Evolutionary conservation across 2,113 vertebrate genomes (phyloP), one percentile per base, ranked within the genome.

Genomic region (Serinus canaria): DNA sequence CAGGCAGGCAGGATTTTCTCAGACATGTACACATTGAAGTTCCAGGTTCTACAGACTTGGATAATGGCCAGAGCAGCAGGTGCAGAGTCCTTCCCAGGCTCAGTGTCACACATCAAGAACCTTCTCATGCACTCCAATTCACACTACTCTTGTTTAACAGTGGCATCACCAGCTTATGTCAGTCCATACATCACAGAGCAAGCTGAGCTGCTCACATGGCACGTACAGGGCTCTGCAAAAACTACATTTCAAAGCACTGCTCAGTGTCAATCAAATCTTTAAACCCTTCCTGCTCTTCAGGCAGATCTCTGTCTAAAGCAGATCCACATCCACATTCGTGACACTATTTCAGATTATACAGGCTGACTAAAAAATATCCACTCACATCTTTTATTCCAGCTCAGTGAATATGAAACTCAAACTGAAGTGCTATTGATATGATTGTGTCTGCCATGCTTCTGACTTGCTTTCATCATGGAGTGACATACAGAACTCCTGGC

Each of bases 281-380:
- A 76, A 83, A n/a, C 14, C 14, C 9, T 79, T 91, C 46, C n/a
- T 67, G 52, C 35, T 53, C 53, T 80, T 59, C 49, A 73, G 22
- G 31, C 13, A 77, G 47, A n/a, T 6, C 13, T 84, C 74, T 41
- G 1, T 53, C 31, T 30, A 62, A 82, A 82, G 27, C 21, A 86
- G 11, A 33, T 83, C 33, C 15, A 43, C 10, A 56, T 39, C 41
- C n/a, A 12, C 1, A 0, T 44, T 47, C 2, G 5, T 4, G 2
- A 69, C 15, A 39, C 20, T 27, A 64, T 73, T 50, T 69, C 53
- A 87, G 35, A 31, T 76, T 60, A 52, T 56, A 52, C 7, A 35
- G 20, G 31, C 18, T 12, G 3, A 49, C 37, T 55, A 28, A 80
- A 88, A 95, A 35, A 18, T 20, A 60, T 14, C 2, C 19, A 56